Conservation (phyloP, 2,888 invertebrate species). For the Stenotaenia linearis region DNA sequence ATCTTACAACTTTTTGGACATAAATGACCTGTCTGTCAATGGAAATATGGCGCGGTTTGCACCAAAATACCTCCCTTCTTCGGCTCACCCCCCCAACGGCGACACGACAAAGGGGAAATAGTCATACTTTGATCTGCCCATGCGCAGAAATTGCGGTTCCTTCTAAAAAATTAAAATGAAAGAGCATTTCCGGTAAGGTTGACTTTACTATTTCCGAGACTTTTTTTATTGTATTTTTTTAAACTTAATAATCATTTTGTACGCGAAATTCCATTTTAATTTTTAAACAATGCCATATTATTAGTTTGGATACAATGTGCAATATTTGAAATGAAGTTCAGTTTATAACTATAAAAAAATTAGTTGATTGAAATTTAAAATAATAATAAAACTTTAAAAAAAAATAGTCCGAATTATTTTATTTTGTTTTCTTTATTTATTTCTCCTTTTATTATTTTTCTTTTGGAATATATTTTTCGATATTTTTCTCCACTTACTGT, state of each 20-base stretch:
- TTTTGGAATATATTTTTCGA: neutral
- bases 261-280: no score
- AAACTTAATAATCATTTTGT: no score
- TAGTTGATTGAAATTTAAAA: no score
- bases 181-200: neutral
- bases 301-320: no score
- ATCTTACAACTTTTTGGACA: neutral
- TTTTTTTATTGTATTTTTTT: neutral
- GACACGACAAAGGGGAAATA: neutral
- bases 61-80: conserved; percentile 16
- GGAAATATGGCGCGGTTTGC: conserved; percentile 21
- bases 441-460: no score
- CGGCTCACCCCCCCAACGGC: neutral
- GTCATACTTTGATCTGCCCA: neutral
- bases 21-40: conserved; percentile 14
- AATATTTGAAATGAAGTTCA: no score
- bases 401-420: no score
- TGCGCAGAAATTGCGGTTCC: neutral
- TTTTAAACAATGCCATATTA: no score
- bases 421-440: no score
- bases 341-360: no score
- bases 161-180: neutral
- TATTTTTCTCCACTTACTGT: neutral
- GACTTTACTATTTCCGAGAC: neutral
- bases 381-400: no score